Evolutionary conservation across 1,140 invertebrate species (phyloP).

Genomic region (Anthonomus grandis): DNA sequence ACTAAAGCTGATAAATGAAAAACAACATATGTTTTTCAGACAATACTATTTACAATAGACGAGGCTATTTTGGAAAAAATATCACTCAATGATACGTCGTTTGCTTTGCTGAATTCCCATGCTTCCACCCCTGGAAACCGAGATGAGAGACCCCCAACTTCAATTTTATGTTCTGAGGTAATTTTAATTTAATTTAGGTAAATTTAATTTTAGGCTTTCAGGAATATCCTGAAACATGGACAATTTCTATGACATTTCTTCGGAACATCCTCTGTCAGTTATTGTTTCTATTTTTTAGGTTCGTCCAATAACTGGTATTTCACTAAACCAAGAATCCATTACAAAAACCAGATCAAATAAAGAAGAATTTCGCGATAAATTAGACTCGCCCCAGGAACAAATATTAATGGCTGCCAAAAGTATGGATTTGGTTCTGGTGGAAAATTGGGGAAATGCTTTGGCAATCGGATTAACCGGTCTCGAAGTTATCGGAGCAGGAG

Average conservation of each 20-base stretch:
- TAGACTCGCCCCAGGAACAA: slow-evolving; percentile 30
- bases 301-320: slow-evolving; percentile 32
- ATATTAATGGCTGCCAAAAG: slow-evolving; percentile 37
- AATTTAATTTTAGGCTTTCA: not conserved
- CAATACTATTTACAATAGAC: slow-evolving; percentile 77
- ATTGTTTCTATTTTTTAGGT: slow-evolving; percentile 18
- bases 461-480: slow-evolving; percentile 59
- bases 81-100: slow-evolving; percentile 66
- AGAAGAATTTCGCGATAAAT: slow-evolving; percentile 8
- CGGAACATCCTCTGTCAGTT: too few species aligned
- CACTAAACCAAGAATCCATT: too few species aligned
- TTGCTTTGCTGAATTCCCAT: slow-evolving; percentile 54
- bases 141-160: slow-evolving; percentile 58
- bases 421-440: slow-evolving; percentile 55
- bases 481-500: slow-evolving; percentile 50
- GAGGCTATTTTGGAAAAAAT: slow-evolving; percentile 71
- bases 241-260: too few species aligned
- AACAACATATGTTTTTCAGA: slow-evolving; percentile 54
- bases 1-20: not conserved
- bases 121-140: slow-evolving; percentile 38
- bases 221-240: not conserved
- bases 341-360: not conserved
- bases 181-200: not conserved
- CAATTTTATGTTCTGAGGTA: slow-evolving; percentile 36
- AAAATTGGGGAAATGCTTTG: slow-evolving; percentile 58